Evolutionary conservation across 2,888 invertebrate species (phyloP).

Genomic region (Amblyjoppa proteus): DNA sequence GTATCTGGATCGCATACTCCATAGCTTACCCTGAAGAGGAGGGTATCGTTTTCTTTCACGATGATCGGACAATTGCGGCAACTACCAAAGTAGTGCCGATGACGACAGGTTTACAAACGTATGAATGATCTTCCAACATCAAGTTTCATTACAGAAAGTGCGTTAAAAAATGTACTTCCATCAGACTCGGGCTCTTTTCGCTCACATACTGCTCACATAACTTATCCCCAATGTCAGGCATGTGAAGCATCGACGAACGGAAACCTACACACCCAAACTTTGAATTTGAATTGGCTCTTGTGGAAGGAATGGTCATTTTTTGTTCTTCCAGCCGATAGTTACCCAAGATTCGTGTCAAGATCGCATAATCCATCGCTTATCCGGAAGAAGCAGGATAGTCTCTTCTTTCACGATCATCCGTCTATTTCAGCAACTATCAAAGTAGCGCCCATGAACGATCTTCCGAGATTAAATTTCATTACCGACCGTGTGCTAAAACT

Average conservation of each 20-base stretch:
- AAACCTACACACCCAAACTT: neutral
- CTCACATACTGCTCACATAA: neutral
- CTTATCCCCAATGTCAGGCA: neutral
- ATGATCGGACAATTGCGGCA: neutral
- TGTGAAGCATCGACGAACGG: neutral
- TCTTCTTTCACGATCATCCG: neutral
- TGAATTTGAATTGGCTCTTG: neutral
- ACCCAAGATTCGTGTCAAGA: neutral
- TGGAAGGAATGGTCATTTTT: neutral
- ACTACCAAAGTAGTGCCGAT: neutral
- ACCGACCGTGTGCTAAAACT: neutral
- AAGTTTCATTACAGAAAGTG: neutral
- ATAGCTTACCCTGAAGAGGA: neutral
- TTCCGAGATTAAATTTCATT: neutral
- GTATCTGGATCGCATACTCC: neutral
- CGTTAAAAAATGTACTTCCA: neutral
- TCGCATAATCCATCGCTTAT: neutral
- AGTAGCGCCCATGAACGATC: neutral
- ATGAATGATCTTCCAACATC: neutral
- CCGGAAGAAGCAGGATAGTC: neutral
- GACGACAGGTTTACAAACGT: neutral
- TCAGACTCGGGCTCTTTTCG: conserved; percentile 34
- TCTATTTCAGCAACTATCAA: neutral
- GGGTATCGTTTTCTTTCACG: neutral
- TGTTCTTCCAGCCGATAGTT: neutral